phyloP scores from a whole-genome alignment of 1,140 invertebrate species.

The Cotesia vestalis region DNA sequence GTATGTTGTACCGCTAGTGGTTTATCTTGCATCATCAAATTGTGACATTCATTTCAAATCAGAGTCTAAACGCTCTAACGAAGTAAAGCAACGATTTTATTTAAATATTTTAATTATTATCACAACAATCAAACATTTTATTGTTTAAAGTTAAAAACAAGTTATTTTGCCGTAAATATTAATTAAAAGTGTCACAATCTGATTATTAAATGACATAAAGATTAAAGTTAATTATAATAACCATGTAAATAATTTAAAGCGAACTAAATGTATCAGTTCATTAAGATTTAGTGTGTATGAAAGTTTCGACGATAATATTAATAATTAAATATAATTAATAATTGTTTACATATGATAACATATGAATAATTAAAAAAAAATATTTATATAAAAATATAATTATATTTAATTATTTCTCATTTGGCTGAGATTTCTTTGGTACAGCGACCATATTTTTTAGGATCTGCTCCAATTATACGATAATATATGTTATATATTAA shows the following conservation, averaged over 20 bases:
- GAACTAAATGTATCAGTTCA: too few species aligned
- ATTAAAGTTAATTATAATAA: too few species aligned
- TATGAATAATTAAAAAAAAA: constrained; percentile 1
- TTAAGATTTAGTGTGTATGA: constrained; percentile 19
- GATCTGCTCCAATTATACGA: constrained; percentile 18
- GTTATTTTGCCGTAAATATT: background rate
- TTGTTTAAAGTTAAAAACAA: background rate
- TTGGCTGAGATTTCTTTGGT: background rate
- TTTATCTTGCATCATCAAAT: background rate
- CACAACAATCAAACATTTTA: background rate
- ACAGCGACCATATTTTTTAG: constrained; percentile 6
- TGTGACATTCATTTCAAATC: constrained; percentile 3
- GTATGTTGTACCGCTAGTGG: constrained; percentile 5
- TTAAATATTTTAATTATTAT: constrained; percentile 2
- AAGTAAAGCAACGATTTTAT: constrained; percentile 10
- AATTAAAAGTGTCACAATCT: constrained; percentile 43
- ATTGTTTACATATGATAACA: too few species aligned
- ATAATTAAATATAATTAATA: too few species aligned
- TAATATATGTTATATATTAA: background rate
- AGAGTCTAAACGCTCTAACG: background rate
- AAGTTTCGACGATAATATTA: constrained; percentile 4
- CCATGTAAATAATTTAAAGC: too few species aligned
- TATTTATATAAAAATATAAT: constrained; percentile 16
- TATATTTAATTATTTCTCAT: constrained; percentile 8
- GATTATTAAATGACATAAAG: constrained; percentile 24